phyloP scores from a whole-genome alignment of 1,140 invertebrate species.

The Drosophila saltans region DNA sequence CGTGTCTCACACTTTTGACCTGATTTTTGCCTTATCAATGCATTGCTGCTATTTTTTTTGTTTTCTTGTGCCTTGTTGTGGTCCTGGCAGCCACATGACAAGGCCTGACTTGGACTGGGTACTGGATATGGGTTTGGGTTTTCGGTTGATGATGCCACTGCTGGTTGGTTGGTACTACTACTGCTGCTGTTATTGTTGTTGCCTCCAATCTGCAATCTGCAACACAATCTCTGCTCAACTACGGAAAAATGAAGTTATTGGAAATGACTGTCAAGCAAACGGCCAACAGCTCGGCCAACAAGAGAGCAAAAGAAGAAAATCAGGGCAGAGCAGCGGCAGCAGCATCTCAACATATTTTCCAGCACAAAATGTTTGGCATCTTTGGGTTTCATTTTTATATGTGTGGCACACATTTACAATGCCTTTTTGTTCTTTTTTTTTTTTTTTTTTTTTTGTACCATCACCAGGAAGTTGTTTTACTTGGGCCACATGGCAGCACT shows the following conservation, averaged over 20 bases:
- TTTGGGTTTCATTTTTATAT: slow-evolving; percentile 62
- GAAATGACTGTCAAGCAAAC: slow-evolving; percentile 75
- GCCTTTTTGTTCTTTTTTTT: slow-evolving; percentile 24
- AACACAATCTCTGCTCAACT: slow-evolving; percentile 80
- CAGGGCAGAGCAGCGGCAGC: slow-evolving; percentile 22
- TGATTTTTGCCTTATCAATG: slow-evolving; percentile 79
- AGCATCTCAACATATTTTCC: slow-evolving; percentile 38
- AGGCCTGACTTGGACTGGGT: slow-evolving; percentile 19
- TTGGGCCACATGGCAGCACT: slow-evolving; percentile 59
- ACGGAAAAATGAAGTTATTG: slow-evolving; percentile 80
- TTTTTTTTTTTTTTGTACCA: slow-evolving; percentile 25
- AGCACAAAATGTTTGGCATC: slow-evolving; percentile 75
- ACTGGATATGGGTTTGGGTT: slow-evolving; percentile 8
- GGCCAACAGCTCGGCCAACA: slow-evolving; percentile 68
- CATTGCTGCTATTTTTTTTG: slow-evolving; percentile 62
- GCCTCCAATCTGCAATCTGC: slow-evolving; percentile 66
- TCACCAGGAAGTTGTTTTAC: slow-evolving; percentile 45
- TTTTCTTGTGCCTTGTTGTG: slow-evolving; percentile 21
- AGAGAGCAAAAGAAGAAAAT: not conserved
- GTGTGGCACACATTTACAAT: slow-evolving; percentile 39
- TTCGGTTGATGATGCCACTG: not conserved
- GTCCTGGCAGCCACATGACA: slow-evolving; percentile 50
- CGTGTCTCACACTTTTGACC: slow-evolving; percentile 66
- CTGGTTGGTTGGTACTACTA: slow-evolving; percentile 11
- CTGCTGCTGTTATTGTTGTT: slow-evolving; percentile 30